Evolutionary conservation across 2,113 vertebrate species (phyloP), one percentile per base, ranked within the genome.

Genomic region (Neodon shergylaensis): DNA sequence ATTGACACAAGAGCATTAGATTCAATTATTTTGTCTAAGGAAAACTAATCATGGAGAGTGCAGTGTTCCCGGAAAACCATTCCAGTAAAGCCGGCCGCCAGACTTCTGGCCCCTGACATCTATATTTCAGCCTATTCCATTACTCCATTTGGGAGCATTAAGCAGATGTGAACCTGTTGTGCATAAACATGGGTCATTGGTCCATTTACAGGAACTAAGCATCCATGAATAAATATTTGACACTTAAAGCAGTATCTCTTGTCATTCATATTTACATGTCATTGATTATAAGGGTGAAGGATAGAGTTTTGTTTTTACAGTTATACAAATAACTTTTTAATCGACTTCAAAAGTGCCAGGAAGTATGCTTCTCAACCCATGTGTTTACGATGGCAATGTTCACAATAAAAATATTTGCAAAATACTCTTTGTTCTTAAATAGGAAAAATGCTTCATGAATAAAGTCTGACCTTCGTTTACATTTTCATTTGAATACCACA

Each of bases 101-200:
- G 84, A 79, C 92, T 95, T 92, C 61, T 91, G 92, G 65, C 78
- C 52, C 91, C 54, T 11, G 16, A 74, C 89, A 88, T 91, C 74
- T 92, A 77, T 94, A 85, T 94, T 96, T 97, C 86, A 86, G 4
- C 91, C 83, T 63, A 44, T 95, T 72, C 47, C 14, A 24, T 96
- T 88, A 96, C 97, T 95, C 86, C 94, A 96, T 96, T 96, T 88
- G 78, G 70, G 70, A 85, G 47, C 95, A 95, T 97, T 94, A 98
- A 95, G 73, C 47, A 89, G 65, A 88, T 87, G 74, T 89, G n/a
- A 94, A 39, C 88, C 47, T 94, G 54, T 91, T 88, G 84, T 58
- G 47, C 31, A 11, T 86, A 44, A 65, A 91, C 63, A 83, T 31
- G 22, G 42, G 28, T 16, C 42, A 26, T 36, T 28, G 74, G 82